Base-by-base conservation (phyloP, 1,140 invertebrate genomes). In the Cepaea nemoralis region DNA sequence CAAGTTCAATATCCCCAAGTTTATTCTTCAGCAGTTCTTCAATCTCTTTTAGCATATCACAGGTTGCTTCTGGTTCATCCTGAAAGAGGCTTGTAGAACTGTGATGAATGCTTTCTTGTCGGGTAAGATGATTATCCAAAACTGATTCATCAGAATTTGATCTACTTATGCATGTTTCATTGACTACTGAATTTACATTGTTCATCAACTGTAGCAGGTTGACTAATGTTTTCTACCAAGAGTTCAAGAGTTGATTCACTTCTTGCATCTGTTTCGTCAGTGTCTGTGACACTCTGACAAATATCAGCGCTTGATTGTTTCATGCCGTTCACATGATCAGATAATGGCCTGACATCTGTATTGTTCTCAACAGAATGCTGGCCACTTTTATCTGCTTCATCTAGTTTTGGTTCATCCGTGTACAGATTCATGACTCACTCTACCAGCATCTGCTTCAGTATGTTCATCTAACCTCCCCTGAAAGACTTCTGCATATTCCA, bases 41-140 rank as follows among this genome's bases (percentile, higher is more conserved):
- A 74, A 85, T 85, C 69, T 85, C 84, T 45, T 83, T 85, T 16
- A 85, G 81, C 82, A 85, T 85, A 37, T 59, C 80, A 82, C 84
- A 83, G 6, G 84, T 85, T n/a, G 78, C 22, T 22, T 73, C 78
- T 42, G 69, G 78, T 39, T 80, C 78, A 24, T 63, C 48, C 14
- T 33, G 22, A 12, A 75, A 33, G 31, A 45, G n/a, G n/a, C 22
- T 35, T 35, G 22, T 8, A 48, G 42, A 35, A 48, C n/a, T n/a
- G n/a, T n/a, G n/a, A n/a, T n/a, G n/a, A n/a, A n/a, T n/a, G n/a
- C n/a, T n/a, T n/a, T n/a, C n/a, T n/a, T n/a, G n/a, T n/a, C n/a
- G n/a, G 45, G 31, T 33, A 19, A 22, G 24, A 14, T 50, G 24
- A 10, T 31, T 50, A 27, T 27, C 45, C 6, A 16, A 42, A 1